Conservation (phyloP, 2,888 invertebrate species). For the Polyploca ridens region DNA sequence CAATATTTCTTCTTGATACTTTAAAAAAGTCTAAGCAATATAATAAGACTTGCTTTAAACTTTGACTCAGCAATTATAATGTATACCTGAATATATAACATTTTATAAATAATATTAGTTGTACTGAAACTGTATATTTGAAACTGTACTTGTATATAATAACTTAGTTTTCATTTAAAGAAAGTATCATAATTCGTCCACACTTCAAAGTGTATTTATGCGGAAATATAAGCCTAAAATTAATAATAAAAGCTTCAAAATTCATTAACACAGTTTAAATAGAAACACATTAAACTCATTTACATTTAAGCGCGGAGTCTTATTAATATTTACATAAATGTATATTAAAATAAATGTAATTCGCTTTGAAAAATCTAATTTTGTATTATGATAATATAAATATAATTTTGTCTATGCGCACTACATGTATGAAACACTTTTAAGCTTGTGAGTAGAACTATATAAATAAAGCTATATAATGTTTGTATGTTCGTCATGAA, state of each 20-base stretch:
- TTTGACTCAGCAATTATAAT: constrained; percentile 13
- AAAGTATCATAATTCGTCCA: constrained; percentile 77
- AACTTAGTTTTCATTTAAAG: constrained; percentile 33
- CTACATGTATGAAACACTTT: neutral
- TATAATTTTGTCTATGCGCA: neutral
- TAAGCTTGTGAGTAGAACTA: neutral
- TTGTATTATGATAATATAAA: neutral
- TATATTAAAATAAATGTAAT: neutral
- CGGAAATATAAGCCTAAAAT: constrained; percentile 36
- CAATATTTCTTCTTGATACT: constrained; percentile 59
- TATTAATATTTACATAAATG: constrained; percentile 1
- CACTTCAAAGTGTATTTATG: constrained; percentile 63
- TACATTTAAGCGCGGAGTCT: constrained; percentile 2
- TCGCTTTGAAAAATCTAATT: neutral
- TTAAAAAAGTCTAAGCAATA: constrained; percentile 37
- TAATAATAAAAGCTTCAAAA: neutral
- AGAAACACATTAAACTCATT: constrained; percentile 17
- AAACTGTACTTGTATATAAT: constrained; percentile 32
- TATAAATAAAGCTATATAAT: neutral
- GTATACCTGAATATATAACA: neutral
- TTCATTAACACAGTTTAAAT: constrained; percentile 15
- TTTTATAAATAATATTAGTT: constrained; percentile 1
- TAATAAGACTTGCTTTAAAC: constrained; percentile 17
- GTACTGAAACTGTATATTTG: constrained; percentile 10
- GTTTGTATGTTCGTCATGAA: neutral